Base-by-base conservation (phyloP, 2,797 vertebrate species). In the Sebastes variabilis region DNA sequence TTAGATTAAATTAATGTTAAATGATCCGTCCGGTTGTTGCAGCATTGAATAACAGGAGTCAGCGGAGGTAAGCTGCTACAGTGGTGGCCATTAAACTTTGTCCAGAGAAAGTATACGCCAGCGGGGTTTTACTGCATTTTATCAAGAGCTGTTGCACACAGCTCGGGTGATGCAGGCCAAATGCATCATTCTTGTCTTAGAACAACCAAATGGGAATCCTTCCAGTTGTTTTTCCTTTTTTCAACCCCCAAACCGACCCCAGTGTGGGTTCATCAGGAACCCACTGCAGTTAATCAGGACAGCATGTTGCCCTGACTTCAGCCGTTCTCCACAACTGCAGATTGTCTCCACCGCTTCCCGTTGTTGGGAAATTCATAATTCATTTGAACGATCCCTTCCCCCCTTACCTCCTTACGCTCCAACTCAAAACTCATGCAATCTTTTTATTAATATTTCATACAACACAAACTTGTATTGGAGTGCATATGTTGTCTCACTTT, bases 271-370 rank as follows among this genome's bases (percentile, higher is more conserved):
- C 85, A 88, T 77, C 88, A 91, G 82, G 87, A 93, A 93, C 86
- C 85, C 83, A 87, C 83, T 87, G 89, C 83, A 84, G 87, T 93
- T 94, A 94, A 95, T 88, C 84, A 94, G 85, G 80, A 93, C 93
- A 90, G 84, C 88, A 94, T 94, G 93, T 86, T 78, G 77, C 79
- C 85, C 84, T 38, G 77, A 83, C 87, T 92, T 92, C 87, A 93
- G 75, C 81, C 85, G 82, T 90, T 79, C 75, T 82, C 60, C 80
- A 83, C 87, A 79, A 82, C 81, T 70, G 85, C 83, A 88, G 80
- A 78, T 80, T 80, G 80, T 75, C 65, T 82, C 49, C 78, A 56
- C 24, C 3, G 10, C 84, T 76, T 76, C 75, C 25, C 30, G 66
- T 22, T 61, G 42, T 54, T 56, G 30, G 54, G 22, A 87, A 38